Percentiles rank a stretch among this genome's conserved stretches.
Evolutionary conservation across 2,113 vertebrate genomes (phyloP).

Genomic region (Sturnira hondurensis): DNA sequence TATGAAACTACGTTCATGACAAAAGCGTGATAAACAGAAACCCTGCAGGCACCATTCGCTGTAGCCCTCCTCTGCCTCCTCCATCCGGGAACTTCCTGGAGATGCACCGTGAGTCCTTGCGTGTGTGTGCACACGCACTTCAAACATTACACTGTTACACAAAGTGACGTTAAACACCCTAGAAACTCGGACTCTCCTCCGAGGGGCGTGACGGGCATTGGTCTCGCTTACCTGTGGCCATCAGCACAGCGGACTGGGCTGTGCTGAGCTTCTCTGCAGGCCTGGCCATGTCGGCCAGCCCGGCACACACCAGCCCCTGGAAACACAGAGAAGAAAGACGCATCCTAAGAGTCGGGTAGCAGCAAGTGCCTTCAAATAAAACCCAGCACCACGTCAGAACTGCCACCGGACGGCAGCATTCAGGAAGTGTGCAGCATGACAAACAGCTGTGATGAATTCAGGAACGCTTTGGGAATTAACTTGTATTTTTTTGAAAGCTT

Average conservation of each 20-base stretch:
- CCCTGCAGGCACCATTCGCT: not conserved
- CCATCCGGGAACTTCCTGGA: not conserved
- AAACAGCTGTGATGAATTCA: not conserved
- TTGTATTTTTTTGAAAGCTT: too few relatives aligned
- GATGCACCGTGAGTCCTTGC: not conserved
- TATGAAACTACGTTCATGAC: not conserved
- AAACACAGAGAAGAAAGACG: not conserved
- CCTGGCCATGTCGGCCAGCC: conserved; percentile 95
- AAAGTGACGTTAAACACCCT: not conserved
- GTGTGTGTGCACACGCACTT: not conserved
- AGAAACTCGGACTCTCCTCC: not conserved
- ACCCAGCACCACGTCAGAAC: not conserved
- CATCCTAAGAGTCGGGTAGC: not conserved
- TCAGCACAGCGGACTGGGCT: conserved; percentile 93
- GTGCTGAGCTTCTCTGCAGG: conserved; percentile 96
- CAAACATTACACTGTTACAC: not conserved
- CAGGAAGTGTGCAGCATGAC: not conserved
- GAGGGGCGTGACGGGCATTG: not conserved
- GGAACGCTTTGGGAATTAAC: not conserved
- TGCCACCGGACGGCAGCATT: not conserved
- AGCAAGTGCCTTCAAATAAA: not conserved
- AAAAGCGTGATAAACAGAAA: not conserved
- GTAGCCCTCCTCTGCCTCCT: not conserved
- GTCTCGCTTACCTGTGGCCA: conserved; percentile 89
- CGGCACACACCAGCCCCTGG: conserved; percentile 93